These are phyloP conservation scores for Australoheros facetus DNA, from an alignment of 2,797 vertebrate genomes.

Conservation along the genomic window DNA sequence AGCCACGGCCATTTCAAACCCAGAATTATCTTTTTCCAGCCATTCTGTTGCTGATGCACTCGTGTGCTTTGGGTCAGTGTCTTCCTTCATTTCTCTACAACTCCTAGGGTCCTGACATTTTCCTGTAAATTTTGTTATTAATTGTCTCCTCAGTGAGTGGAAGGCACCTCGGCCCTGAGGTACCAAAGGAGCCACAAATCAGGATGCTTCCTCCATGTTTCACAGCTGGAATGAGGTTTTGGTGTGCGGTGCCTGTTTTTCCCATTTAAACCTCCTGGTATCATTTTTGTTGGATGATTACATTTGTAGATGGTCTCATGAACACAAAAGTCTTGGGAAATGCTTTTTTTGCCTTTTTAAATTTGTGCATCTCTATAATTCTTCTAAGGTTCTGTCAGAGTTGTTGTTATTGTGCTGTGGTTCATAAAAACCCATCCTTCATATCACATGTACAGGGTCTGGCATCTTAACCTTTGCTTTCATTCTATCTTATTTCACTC, in stretches of 20 bases:
- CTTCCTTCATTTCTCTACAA: too few species aligned
- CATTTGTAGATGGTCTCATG: neutral
- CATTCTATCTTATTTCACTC: neutral
- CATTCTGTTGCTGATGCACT: too few species aligned
- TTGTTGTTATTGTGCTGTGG: neutral
- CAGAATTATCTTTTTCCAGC: too few species aligned
- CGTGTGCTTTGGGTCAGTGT: too few species aligned
- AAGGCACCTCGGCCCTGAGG: too few species aligned
- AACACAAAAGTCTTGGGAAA: neutral
- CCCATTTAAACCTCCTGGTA: neutral
- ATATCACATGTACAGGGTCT: neutral
- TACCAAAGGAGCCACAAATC: neutral
- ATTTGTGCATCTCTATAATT: neutral
- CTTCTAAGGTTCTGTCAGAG: neutral
- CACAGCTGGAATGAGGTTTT: too few species aligned
- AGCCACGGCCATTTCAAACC: too few species aligned
- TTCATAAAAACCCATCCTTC: neutral
- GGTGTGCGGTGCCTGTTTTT: too few species aligned
- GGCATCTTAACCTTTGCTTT: neutral
- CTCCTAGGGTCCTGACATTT: too few species aligned
- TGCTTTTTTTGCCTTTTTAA: neutral
- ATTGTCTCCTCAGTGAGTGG: neutral
- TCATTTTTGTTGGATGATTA: neutral
- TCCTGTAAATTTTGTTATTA: too few species aligned
- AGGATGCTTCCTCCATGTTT: neutral